Base-by-base conservation (phyloP, 2,113 vertebrate genomes). In the Takifugu bimaculatus region DNA sequence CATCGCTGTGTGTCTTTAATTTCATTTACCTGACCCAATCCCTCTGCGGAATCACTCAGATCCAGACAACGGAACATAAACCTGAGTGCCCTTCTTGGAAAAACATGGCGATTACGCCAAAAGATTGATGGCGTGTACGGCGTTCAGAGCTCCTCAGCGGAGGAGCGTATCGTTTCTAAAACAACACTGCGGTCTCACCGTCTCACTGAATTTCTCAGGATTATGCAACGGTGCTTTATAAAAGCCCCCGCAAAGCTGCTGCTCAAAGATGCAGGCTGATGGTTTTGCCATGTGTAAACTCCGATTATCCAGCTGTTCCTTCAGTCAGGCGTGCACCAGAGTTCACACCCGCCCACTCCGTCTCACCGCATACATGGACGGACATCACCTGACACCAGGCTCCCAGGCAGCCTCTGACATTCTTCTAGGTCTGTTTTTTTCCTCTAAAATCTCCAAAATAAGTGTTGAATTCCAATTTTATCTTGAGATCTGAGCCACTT, bases 1-100 rank as follows among this genome's bases (percentile, higher is more conserved):
- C 35, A 54, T 13, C 43, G 54, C 50, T 13, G 2, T 56, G 29
- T 63, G 57, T 56, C 50, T 59, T 48, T 15, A 56, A 70, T 77
- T 56, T 51, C 58, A 66, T 67, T 65, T 69, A 80, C 68, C 28
- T 81, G 72, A 76, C 57, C 15, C 14, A 58, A 78, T 63, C 14
- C 15, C 49, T 75, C 84, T 84, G 82, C 67, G 6, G 76, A 84
- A 88, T 84, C 78, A 58, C 54, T 85, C 71, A 79, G 51, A 55
- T 74, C 58, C 69, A 64, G 78, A 79, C 42, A 39, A 11, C 50
- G 75, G 72, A 85, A 81, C 57, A 68, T 57, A 74, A 85, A 80
- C 63, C 64, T 75, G n/a, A 47, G 54, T 5, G 2, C 60, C 35
- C 49, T 64, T 75, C 66, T 72, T 61, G 60, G 74, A 73, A 80